Evolutionary conservation across 2,797 vertebrate genomes (phyloP).

Genomic region (Centroberyx gerrardi): DNA sequence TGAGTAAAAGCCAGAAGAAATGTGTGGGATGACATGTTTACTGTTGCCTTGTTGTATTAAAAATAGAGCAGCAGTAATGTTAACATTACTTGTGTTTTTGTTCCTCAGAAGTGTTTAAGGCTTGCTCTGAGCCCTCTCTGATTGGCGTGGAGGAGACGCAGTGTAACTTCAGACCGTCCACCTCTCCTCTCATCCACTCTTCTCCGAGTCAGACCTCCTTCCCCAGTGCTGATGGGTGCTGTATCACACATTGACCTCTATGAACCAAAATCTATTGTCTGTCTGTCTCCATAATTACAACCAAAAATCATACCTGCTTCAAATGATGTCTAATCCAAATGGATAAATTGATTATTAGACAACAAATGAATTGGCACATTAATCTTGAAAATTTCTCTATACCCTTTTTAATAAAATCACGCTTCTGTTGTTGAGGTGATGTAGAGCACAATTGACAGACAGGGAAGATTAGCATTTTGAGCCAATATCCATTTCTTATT

Average conservation of each 20-base stretch:
- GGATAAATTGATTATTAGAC: not conserved
- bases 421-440: not conserved
- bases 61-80: not conserved
- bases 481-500: not conserved
- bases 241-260: not conserved
- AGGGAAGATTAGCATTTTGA: not conserved
- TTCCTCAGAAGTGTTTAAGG: slow-evolving; percentile 51
- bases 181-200: slow-evolving; percentile 94
- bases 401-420: not conserved
- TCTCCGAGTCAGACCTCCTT: slow-evolving; percentile 93
- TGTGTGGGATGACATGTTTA: not conserved
- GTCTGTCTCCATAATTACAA: not conserved
- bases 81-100: slow-evolving; percentile 7
- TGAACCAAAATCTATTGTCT: not conserved
- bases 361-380: not conserved
- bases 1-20: slow-evolving; percentile 70
- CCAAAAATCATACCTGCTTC: not conserved
- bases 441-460: not conserved
- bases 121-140: slow-evolving; percentile 67
- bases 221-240: slow-evolving; percentile 80
- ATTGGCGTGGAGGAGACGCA: slow-evolving; percentile 82
- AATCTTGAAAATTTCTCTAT: not conserved
- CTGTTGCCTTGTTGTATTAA: not conserved
- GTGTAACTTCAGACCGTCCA: slow-evolving; percentile 92
- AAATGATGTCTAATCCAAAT: not conserved